Evolutionary conservation across 2,797 vertebrate species (phyloP).

Genomic region (Prionace glauca): DNA sequence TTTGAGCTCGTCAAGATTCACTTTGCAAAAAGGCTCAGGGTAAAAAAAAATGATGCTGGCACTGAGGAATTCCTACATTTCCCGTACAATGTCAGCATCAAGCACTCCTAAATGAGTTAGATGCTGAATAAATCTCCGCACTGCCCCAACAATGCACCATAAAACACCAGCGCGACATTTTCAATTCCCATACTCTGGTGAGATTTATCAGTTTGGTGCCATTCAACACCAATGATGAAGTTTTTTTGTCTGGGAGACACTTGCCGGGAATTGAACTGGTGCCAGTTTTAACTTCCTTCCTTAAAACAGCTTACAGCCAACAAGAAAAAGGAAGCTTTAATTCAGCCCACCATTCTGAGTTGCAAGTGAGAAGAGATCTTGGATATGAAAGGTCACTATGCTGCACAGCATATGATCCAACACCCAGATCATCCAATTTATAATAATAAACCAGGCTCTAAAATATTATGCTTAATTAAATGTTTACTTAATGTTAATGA

Average conservation of each 20-base stretch:
- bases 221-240: conserved; percentile 18
- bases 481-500: conserved; percentile 37
- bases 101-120: conserved; percentile 25
- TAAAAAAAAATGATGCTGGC: not conserved
- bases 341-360: not conserved
- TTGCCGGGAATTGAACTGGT: not conserved
- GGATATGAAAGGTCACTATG: not conserved
- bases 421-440: conserved; percentile 22
- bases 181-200: conserved; percentile 15
- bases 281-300: not conserved
- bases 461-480: conserved; percentile 35
- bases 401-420: not conserved
- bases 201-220: conserved; percentile 28
- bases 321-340: conserved; percentile 1
- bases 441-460: conserved; percentile 17
- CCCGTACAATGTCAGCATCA: not conserved
- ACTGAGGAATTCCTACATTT: not conserved
- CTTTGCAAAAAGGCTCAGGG: not conserved
- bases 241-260: not conserved
- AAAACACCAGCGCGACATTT: conserved; percentile 32
- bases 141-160: conserved; percentile 20
- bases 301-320: not conserved
- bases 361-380: not conserved
- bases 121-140: conserved; percentile 4
- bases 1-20: not conserved